phyloP scores from a whole-genome alignment of 2,113 vertebrate species.

The Capreolus pygargus region DNA sequence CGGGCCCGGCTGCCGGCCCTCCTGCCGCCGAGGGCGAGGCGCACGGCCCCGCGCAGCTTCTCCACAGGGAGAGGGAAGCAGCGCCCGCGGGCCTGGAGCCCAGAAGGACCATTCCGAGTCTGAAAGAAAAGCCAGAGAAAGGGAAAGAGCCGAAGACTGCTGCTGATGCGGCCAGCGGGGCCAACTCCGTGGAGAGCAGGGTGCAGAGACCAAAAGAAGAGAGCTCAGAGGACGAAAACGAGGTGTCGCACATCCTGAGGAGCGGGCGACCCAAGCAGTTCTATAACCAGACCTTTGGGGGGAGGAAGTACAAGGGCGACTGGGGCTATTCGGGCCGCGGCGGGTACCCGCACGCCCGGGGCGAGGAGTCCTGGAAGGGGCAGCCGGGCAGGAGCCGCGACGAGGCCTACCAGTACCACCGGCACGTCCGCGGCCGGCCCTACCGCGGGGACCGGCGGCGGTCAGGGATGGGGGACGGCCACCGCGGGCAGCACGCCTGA shows the following conservation, averaged over 20 bases:
- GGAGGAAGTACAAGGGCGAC: slow-evolving; percentile 81
- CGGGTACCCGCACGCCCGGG: slow-evolving; percentile 80
- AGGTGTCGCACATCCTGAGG: slow-evolving; percentile 82
- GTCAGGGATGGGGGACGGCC: slow-evolving; percentile 79
- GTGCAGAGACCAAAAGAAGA: slow-evolving; percentile 80
- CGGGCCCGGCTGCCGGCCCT: not conserved
- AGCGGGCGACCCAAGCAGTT: slow-evolving; percentile 85
- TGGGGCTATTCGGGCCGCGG: slow-evolving; percentile 80
- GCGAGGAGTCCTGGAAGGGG: slow-evolving; percentile 84
- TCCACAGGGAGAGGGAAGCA: slow-evolving; percentile 52
- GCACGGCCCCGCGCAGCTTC: slow-evolving; percentile 14
- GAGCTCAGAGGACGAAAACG: slow-evolving; percentile 85
- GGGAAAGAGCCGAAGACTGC: slow-evolving; percentile 62
- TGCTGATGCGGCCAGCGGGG: slow-evolving; percentile 42
- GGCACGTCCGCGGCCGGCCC: slow-evolving; percentile 78
- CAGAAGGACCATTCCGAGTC: slow-evolving; percentile 17
- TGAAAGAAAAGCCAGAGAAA: slow-evolving; percentile 79
- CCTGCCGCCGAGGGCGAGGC: slow-evolving; percentile 60
- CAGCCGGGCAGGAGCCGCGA: slow-evolving; percentile 78
- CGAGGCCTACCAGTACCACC: slow-evolving; percentile 80
- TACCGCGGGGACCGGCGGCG: slow-evolving; percentile 81
- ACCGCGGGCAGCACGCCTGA: slow-evolving; percentile 82
- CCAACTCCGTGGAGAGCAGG: slow-evolving; percentile 69
- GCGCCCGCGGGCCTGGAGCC: slow-evolving; percentile 47
- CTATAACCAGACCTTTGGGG: slow-evolving; percentile 83